These are phyloP conservation scores for Pedionomus torquatus DNA, from an alignment of 2,113 vertebrate species.

Conservation along the genomic window DNA sequence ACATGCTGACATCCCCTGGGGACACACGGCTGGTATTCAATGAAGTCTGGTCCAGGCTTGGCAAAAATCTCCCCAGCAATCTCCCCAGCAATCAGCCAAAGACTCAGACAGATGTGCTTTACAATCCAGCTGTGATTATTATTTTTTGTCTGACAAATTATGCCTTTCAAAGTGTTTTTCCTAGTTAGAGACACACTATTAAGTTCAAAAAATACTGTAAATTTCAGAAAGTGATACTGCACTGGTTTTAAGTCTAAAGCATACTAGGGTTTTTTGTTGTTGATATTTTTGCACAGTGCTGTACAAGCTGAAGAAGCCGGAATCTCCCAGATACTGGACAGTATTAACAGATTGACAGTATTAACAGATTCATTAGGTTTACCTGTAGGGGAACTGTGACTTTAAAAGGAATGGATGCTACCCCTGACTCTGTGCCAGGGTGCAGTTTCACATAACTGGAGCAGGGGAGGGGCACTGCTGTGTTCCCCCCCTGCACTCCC, in stretches of 20 bases:
- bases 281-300: not conserved
- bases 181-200: not conserved
- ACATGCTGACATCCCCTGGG: not conserved
- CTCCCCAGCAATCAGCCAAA: not conserved
- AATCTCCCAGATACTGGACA: not conserved
- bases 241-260: not conserved
- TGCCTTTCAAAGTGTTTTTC: not conserved
- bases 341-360: too few relatives aligned
- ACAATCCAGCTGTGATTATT: not conserved
- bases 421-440: not conserved
- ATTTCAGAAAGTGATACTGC: not conserved
- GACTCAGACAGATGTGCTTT: not conserved
- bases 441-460: not conserved
- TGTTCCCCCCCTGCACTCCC: not conserved
- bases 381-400: not conserved
- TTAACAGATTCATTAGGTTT: not conserved
- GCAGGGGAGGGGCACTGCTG: not conserved
- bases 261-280: not conserved
- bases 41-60: not conserved
- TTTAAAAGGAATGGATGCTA: not conserved
- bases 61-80: not conserved
- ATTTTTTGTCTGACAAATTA: not conserved
- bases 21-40: not conserved
- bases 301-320: not conserved
- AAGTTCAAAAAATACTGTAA: not conserved